Base-by-base conservation (phyloP, 1,140 invertebrate genomes). In the Lasaia peninsularis region DNA sequence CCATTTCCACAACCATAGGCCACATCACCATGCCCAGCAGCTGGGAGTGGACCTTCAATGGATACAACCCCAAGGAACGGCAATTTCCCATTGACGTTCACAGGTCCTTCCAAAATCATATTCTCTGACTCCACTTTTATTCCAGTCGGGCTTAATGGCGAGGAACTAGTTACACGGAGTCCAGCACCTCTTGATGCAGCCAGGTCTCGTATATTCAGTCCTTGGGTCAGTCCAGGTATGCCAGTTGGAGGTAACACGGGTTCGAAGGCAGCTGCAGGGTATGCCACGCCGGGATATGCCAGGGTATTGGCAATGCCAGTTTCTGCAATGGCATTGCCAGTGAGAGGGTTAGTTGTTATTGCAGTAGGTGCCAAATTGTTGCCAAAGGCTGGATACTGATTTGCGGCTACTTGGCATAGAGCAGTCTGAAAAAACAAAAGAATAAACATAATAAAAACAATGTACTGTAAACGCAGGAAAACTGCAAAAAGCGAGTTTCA, bases 91-190 rank as follows among this genome's bases (percentile, higher is more conserved):
- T 52, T 44, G 0, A 71, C 63, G 31, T 62, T 58, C 2, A 71
- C 54, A 8, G 69, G 69, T 7, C 69, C 69, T 59, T 71, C 69
- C 21, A 71, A 63, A 2, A 65, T 21, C 16, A 68, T 51, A 20
- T 68, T 68, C 0, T 71, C 65, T 40, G 71, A 73, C 6, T 63
- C 56, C 8, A 73, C 58, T 0, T 61, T 61, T 1, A 73, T 37
- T 0, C 63, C 60, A 21, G 49, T 63, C 5, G 71, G 67, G 4
- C 65, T 37, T 4, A 71, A 62, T 1, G 68, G 68, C 21, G 71
- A 73, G 10, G 54, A 58, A 44, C 71, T 73, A 4, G 54, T 57
- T 0, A 70, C 63, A 11, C 40, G 40, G 20, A 44, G 40, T 11
- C 40, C 40, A 18, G 16, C 18, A 20, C 40, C 40, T 16, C 40